These are phyloP conservation scores for Drosophila diplacantha DNA, from an alignment of 2,888 invertebrate species.

Conservation along the genomic window DNA sequence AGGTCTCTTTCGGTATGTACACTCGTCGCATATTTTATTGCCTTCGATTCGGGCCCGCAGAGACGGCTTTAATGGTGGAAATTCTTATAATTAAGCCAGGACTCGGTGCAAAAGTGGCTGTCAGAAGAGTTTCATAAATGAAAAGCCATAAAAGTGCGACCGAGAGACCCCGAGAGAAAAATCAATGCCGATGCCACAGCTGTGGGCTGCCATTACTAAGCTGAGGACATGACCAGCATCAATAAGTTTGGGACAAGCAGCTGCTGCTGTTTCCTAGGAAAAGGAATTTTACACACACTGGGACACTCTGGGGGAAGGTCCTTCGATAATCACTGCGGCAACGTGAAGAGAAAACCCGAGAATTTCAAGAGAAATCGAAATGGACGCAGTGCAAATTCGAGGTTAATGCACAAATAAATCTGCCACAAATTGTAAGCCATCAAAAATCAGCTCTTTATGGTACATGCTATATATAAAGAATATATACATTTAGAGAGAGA, in stretches of 20 bases:
- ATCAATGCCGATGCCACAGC: slow-evolving; percentile 58
- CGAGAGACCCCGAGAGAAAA: slow-evolving; percentile 46
- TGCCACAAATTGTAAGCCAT: slow-evolving; percentile 67
- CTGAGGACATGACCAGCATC: slow-evolving; percentile 65
- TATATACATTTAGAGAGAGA: neutral
- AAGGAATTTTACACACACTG: slow-evolving; percentile 47
- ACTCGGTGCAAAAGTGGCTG: slow-evolving; percentile 41
- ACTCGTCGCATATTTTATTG: slow-evolving; percentile 12
- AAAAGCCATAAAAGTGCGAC: slow-evolving; percentile 60
- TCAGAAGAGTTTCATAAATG: slow-evolving; percentile 55
- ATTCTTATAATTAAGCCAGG: slow-evolving; percentile 41
- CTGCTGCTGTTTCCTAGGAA: slow-evolving; percentile 14
- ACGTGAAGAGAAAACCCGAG: slow-evolving; percentile 21
- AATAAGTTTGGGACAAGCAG: slow-evolving; percentile 60
- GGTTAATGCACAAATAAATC: slow-evolving; percentile 69
- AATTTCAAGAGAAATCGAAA: slow-evolving; percentile 46
- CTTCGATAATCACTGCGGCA: slow-evolving; percentile 56
- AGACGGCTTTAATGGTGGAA: slow-evolving; percentile 12
- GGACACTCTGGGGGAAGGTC: slow-evolving; percentile 3
- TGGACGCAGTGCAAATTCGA: slow-evolving; percentile 62
- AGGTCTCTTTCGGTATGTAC: slow-evolving; percentile 5
- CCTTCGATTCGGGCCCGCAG: slow-evolving; percentile 18
- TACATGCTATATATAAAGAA: neutral
- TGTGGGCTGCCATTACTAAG: slow-evolving; percentile 38
- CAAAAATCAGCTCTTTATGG: slow-evolving; percentile 49